Percentiles rank a stretch among this genome's conserved stretches.
These are phyloP conservation scores for Chaetops frenatus DNA, from an alignment of 2,113 vertebrate genomes.

Conservation along the genomic window DNA sequence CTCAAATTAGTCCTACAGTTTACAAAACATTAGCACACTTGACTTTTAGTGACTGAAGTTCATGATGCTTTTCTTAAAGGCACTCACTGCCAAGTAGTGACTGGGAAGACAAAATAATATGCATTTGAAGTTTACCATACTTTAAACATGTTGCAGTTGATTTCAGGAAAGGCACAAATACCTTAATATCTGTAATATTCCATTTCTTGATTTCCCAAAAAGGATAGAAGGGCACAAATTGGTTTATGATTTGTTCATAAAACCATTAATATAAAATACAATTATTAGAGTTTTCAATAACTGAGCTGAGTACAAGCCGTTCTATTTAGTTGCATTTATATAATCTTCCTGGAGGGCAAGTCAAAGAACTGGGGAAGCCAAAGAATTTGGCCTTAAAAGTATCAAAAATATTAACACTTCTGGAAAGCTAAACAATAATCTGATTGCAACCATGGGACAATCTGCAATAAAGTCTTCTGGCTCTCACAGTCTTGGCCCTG, in stretches of 20 bases:
- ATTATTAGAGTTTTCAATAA: neutral
- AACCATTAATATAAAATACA: neutral
- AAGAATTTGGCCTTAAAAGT: neutral
- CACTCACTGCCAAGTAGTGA: neutral
- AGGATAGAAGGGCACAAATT: neutral
- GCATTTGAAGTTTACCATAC: neutral
- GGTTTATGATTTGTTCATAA: neutral
- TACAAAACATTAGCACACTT: neutral
- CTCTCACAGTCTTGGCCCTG: neutral
- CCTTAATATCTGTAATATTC: neutral
- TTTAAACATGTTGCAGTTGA: neutral
- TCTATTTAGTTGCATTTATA: neutral
- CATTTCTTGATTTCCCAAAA: neutral
- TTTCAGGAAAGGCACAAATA: neutral
- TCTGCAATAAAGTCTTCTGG: neutral
- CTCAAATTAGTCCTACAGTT: neutral
- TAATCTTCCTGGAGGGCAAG: neutral
- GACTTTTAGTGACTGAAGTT: neutral
- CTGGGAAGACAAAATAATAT: neutral
- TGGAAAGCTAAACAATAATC: neutral
- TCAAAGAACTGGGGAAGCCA: neutral
- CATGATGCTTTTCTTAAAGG: neutral
- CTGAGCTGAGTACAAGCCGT: neutral
- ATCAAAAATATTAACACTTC: neutral
- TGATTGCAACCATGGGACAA: neutral